These are phyloP conservation scores for Platysternon megacephalum DNA, from an alignment of 2,113 vertebrate species.

Conservation along the genomic window DNA sequence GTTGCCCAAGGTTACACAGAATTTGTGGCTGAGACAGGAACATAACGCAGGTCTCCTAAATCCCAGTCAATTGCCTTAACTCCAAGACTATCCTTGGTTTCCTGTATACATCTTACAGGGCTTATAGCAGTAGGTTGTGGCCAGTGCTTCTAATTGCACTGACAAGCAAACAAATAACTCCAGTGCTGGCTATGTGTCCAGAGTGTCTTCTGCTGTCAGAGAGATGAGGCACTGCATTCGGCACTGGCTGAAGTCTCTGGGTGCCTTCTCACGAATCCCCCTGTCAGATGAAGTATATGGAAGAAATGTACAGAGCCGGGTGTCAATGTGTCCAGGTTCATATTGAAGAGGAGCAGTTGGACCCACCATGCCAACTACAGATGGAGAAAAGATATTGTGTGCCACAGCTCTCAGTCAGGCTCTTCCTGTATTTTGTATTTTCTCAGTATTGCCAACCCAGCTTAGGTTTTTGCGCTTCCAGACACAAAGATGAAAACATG, in stretches of 20 bases:
- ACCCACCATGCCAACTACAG: rapidly evolving
- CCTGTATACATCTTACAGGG: neutral
- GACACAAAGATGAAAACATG: too few species aligned
- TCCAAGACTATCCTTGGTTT: neutral
- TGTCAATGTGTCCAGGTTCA: neutral
- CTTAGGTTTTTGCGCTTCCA: too few species aligned
- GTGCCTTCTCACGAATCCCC: neutral
- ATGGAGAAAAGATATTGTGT: too few species aligned
- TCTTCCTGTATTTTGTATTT: too few species aligned
- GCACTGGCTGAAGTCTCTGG: neutral
- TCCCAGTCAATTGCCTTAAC: neutral
- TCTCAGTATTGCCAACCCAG: too few species aligned
- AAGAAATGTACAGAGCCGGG: neutral
- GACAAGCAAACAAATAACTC: neutral
- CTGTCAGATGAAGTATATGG: neutral
- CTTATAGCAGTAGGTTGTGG: neutral
- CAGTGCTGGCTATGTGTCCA: neutral
- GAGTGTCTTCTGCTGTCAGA: neutral
- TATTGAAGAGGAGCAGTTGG: neutral
- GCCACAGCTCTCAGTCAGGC: too few species aligned
- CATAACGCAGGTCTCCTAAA: neutral
- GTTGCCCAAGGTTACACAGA: neutral
- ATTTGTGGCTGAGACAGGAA: neutral
- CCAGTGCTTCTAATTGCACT: neutral
- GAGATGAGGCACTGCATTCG: neutral